Percentiles rank a stretch among this genome's conserved stretches.
Conservation (phyloP, 2,797 vertebrate species). For the Spinibarbus caldwelli region DNA sequence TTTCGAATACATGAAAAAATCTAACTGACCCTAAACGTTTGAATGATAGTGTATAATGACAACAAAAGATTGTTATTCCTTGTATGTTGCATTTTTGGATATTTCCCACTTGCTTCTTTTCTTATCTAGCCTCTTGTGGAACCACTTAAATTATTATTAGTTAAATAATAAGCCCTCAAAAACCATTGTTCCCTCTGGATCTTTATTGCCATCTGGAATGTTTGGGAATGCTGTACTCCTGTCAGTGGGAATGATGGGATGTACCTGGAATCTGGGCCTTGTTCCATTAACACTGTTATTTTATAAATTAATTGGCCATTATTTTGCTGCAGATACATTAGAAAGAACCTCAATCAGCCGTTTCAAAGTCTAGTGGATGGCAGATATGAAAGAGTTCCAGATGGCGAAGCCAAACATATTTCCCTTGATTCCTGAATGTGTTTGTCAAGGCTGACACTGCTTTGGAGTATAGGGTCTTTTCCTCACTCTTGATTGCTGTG, state of each 20-base stretch:
- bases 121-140: slow-evolving; percentile 21
- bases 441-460: slow-evolving; percentile 22
- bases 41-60: neutral
- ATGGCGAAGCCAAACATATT: slow-evolving; percentile 20
- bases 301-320: neutral
- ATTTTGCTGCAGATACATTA: slow-evolving; percentile 16
- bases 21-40: neutral
- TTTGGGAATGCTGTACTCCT: slow-evolving; percentile 52
- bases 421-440: slow-evolving; percentile 11
- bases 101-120: slow-evolving; percentile 30
- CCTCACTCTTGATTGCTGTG: slow-evolving; percentile 6
- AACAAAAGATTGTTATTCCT: neutral
- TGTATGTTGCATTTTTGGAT: slow-evolving; percentile 14
- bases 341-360: neutral
- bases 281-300: slow-evolving; percentile 23
- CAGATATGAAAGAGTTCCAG: slow-evolving; percentile 14
- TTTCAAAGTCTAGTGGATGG: slow-evolving; percentile 14
- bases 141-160: slow-evolving; percentile 57
- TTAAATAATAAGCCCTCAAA: slow-evolving; percentile 59
- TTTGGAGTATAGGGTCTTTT: neutral
- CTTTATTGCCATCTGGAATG: slow-evolving; percentile 37
- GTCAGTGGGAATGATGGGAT: slow-evolving; percentile 63
- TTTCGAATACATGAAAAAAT: neutral
- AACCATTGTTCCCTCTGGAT: slow-evolving; percentile 46
- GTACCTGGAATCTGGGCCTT: slow-evolving; percentile 58